Base-by-base conservation (phyloP, 2,797 vertebrate species). In the Selene dorsalis region DNA sequence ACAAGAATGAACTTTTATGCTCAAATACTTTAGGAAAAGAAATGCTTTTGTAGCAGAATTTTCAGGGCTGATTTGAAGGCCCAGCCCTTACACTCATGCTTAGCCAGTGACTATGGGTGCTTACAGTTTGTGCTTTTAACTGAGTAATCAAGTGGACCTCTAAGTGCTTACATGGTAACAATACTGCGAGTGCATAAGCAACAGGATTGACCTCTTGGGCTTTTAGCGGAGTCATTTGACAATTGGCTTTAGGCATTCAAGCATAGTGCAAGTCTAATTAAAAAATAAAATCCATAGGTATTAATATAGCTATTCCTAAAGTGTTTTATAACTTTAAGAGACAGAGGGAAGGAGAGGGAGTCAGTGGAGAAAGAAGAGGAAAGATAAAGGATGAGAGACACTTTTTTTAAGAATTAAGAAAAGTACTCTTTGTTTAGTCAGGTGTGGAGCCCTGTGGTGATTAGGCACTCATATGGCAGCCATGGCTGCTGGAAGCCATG, bases 401-500 rank as follows among this genome's bases (percentile, higher is more conserved):
- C 60, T 90, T 88, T 84, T 82, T 80, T 80, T 82, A 65, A 75
- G 84, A 88, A 87, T 87, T 87, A 87, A 88, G 82, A 90, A 91
- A 90, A 91, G 75, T 78, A 78, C 79, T 92, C 91, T 92, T 91
- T 92, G 91, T 91, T 93, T 90, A 94, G 92, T 94, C 93, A 95
- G 92, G 94, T 95, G 92, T 93, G 90, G 89, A 92, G 89, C 87
- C 91, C 90, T 79, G 77, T 89, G 90, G 93, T 94, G 93, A 94
- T 94, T 93, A 93, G 91, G 85, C 89, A 90, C 92, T 94, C 83
- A 86, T 91, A 90, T 86, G 91, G 92, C 91, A 92, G 92, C 88
- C 85, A 87, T 92, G 89, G 88, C 89, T 86, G 87, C 83, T 88
- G 84, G 89, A 94, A 93, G 87, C 89, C 89, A 90, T 90, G 93